Evolutionary conservation across 2,797 vertebrate species (phyloP).

Genomic region (Rhinogobio ventralis): DNA sequence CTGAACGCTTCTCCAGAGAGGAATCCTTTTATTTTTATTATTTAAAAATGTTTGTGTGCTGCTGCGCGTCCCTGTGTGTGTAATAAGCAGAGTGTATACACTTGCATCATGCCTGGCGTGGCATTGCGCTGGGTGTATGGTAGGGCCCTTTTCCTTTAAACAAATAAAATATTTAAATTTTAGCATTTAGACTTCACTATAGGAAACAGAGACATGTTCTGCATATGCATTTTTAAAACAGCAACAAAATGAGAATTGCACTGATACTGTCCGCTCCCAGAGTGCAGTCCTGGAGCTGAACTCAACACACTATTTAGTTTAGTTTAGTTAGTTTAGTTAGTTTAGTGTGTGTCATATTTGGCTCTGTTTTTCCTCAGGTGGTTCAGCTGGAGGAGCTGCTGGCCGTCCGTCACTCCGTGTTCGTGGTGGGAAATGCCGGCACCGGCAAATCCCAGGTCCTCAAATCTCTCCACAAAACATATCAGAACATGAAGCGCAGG

Average conservation of each 20-base stretch:
- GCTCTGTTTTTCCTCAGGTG: conserved; percentile 76
- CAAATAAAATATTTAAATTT: neutral
- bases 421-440: conserved; percentile 90
- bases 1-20: no score
- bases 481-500: conserved; percentile 81
- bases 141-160: no score
- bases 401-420: conserved; percentile 92
- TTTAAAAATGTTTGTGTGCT: no score
- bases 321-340: neutral
- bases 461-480: conserved; percentile 83
- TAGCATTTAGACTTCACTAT: neutral
- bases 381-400: conserved; percentile 94
- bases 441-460: conserved; percentile 89
- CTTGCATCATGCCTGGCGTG: no score
- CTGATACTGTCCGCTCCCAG: no score
- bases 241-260: neutral
- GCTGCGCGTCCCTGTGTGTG: no score
- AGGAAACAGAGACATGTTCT: neutral
- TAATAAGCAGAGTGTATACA: no score
- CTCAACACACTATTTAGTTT: no score
- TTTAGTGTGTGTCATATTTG: neutral
- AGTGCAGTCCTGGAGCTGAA: conserved; percentile 52
- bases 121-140: no score
- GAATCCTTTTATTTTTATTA: no score
- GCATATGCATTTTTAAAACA: conserved; percentile 83